Evolutionary conservation across 2,888 invertebrate species (phyloP).

Genomic region (Dasysyrphus tricinctus): DNA sequence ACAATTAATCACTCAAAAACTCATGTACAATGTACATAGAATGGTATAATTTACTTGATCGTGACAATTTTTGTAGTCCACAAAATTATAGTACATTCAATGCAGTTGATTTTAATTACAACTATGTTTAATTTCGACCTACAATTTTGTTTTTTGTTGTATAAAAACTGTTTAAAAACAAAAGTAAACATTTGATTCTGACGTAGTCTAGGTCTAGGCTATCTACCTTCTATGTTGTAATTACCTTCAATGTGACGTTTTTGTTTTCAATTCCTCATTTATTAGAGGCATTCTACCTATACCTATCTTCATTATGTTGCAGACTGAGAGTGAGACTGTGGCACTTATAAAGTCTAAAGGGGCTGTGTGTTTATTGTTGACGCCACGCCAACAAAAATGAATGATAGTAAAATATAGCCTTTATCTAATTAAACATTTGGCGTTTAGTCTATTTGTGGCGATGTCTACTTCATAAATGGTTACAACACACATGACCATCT

Average conservation of each 20-base stretch:
- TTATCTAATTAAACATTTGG: conserved; percentile 46
- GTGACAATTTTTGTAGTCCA: conserved; percentile 10
- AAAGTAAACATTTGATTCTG: conserved; percentile 10
- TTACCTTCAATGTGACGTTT: conserved; percentile 21
- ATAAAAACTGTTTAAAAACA: not conserved
- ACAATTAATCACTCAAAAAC: conserved; percentile 21
- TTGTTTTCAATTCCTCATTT: conserved; percentile 7
- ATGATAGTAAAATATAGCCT: conserved; percentile 38
- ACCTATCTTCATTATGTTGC: conserved; percentile 5
- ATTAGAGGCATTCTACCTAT: not conserved
- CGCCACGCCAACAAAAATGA: conserved; percentile 31
- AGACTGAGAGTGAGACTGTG: not conserved
- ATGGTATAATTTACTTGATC: conserved; percentile 20
- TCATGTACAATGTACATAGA: not conserved
- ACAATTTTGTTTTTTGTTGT: not conserved
- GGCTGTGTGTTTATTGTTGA: conserved; percentile 19
- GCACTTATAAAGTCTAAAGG: conserved; percentile 11
- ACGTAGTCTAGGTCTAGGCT: conserved; percentile 6
- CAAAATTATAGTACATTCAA: not conserved
- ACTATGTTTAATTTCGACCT: conserved; percentile 1
- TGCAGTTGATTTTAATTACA: conserved; percentile 20
- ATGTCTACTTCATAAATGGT: conserved; percentile 24
- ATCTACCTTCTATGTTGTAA: not conserved
- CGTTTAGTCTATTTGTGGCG: conserved; percentile 20
- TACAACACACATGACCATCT: conserved; percentile 12